These are phyloP conservation scores for Gryon sp. DNA, from an alignment of 1,140 invertebrate species.

Conservation along the genomic window DNA sequence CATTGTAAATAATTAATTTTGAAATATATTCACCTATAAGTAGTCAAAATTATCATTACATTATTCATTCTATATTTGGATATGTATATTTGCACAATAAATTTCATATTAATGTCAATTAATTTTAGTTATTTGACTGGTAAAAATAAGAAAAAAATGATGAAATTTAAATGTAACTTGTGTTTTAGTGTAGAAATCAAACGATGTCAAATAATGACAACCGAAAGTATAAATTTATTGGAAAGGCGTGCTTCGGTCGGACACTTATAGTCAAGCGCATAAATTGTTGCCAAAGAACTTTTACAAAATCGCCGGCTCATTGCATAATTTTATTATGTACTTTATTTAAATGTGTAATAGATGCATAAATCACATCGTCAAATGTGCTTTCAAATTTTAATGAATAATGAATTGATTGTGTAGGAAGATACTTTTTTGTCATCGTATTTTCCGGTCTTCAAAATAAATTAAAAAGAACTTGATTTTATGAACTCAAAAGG, in stretches of 20 bases:
- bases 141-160: too few relatives aligned
- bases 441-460: too few relatives aligned
- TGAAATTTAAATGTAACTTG: too few relatives aligned
- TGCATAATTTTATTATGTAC: constrained; percentile 39
- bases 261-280: not conserved
- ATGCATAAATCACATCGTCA: constrained; percentile 47
- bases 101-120: too few relatives aligned
- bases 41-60: too few relatives aligned
- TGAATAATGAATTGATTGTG: constrained; percentile 16
- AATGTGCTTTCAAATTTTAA: constrained; percentile 34
- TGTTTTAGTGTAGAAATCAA: too few relatives aligned
- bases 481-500: not conserved
- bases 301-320: constrained; percentile 5
- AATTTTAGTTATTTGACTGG: too few relatives aligned
- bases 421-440: constrained; percentile 21
- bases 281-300: constrained; percentile 10
- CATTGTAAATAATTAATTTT: too few relatives aligned
- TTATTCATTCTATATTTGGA: too few relatives aligned
- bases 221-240: constrained; percentile 12
- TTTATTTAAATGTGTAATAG: constrained; percentile 42
- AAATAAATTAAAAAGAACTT: too few relatives aligned
- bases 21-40: too few relatives aligned
- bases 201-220: constrained; percentile 1
- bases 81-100: too few relatives aligned
- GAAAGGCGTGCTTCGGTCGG: constrained; percentile 22